Evolutionary conservation across 2,888 invertebrate genomes (phyloP).

Genomic region (Horisme vitalbata): DNA sequence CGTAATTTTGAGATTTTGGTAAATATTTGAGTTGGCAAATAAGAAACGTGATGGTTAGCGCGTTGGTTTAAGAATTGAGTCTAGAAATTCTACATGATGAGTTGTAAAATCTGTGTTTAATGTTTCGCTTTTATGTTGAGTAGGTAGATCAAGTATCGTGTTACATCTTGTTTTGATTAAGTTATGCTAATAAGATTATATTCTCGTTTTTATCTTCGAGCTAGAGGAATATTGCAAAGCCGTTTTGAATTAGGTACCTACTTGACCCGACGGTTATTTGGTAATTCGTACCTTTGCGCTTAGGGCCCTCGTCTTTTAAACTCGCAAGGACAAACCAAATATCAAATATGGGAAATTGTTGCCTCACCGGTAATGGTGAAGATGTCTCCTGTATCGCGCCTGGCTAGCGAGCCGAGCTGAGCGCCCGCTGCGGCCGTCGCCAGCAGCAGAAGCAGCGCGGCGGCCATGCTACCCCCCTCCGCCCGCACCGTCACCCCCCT

Average conservation of each 20-base stretch:
- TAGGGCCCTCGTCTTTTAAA: no score
- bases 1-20: constrained; percentile 30
- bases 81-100: constrained; percentile 10
- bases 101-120: constrained; percentile 6
- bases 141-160: no score
- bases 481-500: constrained; percentile 51
- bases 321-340: no score
- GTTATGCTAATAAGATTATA: no score
- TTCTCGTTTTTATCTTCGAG: no score
- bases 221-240: no score
- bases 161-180: no score
- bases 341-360: no score
- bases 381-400: constrained; percentile 71
- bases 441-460: constrained; percentile 64
- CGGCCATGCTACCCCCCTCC: constrained; percentile 74
- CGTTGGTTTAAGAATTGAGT: constrained; percentile 21
- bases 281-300: no score
- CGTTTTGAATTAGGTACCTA: no score
- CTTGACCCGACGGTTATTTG: no score
- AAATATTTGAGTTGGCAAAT: constrained; percentile 29
- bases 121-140: constrained; percentile 16
- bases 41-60: constrained; percentile 18
- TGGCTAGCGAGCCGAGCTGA: constrained; percentile 67
- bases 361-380: constrained; percentile 65
- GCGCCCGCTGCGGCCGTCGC: constrained; percentile 59